These are phyloP conservation scores for Arctopsyche grandis DNA, from an alignment of 1,140 invertebrate genomes.

Conservation along the genomic window DNA sequence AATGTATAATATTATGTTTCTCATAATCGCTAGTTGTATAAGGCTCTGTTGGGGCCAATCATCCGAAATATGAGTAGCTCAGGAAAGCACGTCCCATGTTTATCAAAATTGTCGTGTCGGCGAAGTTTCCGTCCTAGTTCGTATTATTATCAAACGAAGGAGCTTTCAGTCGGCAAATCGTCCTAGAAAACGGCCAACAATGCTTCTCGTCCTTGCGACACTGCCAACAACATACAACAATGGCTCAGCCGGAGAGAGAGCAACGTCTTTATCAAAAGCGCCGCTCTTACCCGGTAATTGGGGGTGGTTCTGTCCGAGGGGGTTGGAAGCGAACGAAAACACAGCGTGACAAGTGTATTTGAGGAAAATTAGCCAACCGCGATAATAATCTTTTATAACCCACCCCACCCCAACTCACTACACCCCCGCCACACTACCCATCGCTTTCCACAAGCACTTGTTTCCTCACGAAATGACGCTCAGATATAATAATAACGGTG, in stretches of 20 bases:
- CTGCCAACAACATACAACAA: constrained; percentile 35
- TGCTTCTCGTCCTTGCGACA: constrained; percentile 32
- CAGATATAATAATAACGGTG: not conserved
- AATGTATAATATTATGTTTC: too few species aligned
- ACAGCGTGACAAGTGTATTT: constrained; percentile 45
- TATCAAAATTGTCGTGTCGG: not conserved
- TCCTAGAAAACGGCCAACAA: constrained; percentile 44
- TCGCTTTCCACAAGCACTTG: not conserved
- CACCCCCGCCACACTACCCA: not conserved
- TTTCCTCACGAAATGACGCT: constrained; percentile 18
- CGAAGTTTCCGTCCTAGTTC: not conserved
- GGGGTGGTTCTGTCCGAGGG: constrained; percentile 39
- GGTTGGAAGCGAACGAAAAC: constrained; percentile 34
- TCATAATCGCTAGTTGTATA: too few species aligned
- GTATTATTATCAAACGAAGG: not conserved
- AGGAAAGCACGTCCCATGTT: not conserved
- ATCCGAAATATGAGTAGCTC: too few species aligned
- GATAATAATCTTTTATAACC: constrained; percentile 31
- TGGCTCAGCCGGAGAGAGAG: constrained; percentile 32
- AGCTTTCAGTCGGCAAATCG: constrained; percentile 20
- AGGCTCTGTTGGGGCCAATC: too few species aligned
- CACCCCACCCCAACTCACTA: not conserved
- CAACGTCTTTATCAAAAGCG: constrained; percentile 42
- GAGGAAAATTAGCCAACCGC: constrained; percentile 43
- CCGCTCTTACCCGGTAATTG: constrained; percentile 47